phyloP scores from a whole-genome alignment of 2,888 invertebrate genomes.

The Disparrhopalites patrizii region DNA sequence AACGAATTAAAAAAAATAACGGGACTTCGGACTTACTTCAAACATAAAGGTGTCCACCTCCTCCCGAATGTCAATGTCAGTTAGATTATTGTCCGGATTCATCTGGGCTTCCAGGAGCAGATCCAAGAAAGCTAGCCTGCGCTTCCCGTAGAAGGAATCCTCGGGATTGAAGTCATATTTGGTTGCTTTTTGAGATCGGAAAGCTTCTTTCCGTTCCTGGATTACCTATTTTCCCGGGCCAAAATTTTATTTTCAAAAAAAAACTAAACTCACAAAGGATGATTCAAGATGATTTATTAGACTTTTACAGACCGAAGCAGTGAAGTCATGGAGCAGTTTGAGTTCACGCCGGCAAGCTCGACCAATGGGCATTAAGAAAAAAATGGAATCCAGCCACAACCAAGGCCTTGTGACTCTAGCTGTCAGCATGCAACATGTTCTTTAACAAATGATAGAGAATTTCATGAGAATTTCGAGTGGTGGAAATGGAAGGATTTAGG shows the following conservation, averaged over 20 bases:
- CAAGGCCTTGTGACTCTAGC: slow-evolving; percentile 58
- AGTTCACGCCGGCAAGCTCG: slow-evolving; percentile 58
- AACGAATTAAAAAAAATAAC: no score
- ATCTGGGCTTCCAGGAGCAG: slow-evolving; percentile 57
- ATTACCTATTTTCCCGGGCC: background rate
- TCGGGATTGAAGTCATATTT: background rate
- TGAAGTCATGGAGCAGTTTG: slow-evolving; percentile 60
- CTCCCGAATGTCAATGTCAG: slow-evolving; percentile 74
- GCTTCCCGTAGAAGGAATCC: slow-evolving; percentile 34
- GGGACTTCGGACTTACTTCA: slow-evolving; percentile 59
- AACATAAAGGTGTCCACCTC: slow-evolving; percentile 65
- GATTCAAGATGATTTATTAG: no score
- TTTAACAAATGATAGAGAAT: no score
- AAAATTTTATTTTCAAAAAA: background rate
- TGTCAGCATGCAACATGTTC: no score
- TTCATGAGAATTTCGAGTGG: no score
- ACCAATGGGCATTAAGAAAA: slow-evolving; percentile 59
- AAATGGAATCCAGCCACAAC: slow-evolving; percentile 58
- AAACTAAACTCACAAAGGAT: no score
- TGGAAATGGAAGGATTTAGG: no score
- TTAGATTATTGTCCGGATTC: slow-evolving; percentile 49
- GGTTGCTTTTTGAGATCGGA: background rate
- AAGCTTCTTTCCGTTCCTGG: background rate
- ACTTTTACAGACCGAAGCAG: no score
- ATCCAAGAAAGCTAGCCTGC: slow-evolving; percentile 56